These are phyloP conservation scores for Myrmecobius fasciatus DNA, from an alignment of 2,113 vertebrate species.

Conservation along the genomic window DNA sequence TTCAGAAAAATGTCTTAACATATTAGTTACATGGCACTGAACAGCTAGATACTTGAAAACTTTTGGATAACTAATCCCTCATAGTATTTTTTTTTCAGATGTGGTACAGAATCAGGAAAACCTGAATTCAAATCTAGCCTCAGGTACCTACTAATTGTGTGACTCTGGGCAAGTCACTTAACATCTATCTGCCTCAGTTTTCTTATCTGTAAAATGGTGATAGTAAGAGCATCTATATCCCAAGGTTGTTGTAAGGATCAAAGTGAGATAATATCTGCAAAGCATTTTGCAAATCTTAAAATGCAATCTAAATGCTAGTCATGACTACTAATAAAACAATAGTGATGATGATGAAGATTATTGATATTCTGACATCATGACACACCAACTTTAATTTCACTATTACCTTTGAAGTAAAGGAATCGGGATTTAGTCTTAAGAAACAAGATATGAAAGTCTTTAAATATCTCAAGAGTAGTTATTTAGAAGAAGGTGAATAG, in stretches of 20 bases:
- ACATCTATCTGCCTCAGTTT: background rate
- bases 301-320: background rate
- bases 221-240: background rate
- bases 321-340: background rate
- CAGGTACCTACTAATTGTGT: background rate
- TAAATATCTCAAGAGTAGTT: background rate
- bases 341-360: background rate
- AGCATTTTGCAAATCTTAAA: background rate
- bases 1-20: background rate
- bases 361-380: background rate
- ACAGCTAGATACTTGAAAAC: background rate
- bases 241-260: background rate
- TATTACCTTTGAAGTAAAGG: slow-evolving; percentile 3
- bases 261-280: background rate
- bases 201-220: background rate
- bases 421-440: background rate
- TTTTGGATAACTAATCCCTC: background rate
- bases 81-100: background rate
- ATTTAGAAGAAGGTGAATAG: background rate
- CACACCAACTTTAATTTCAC: background rate
- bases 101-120: background rate
- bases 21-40: fast-evolving
- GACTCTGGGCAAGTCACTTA: background rate
- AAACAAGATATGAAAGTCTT: background rate
- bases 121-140: background rate